Evolutionary conservation across 1,140 invertebrate genomes (phyloP).

Genomic region (Drosophila repletoides): DNA sequence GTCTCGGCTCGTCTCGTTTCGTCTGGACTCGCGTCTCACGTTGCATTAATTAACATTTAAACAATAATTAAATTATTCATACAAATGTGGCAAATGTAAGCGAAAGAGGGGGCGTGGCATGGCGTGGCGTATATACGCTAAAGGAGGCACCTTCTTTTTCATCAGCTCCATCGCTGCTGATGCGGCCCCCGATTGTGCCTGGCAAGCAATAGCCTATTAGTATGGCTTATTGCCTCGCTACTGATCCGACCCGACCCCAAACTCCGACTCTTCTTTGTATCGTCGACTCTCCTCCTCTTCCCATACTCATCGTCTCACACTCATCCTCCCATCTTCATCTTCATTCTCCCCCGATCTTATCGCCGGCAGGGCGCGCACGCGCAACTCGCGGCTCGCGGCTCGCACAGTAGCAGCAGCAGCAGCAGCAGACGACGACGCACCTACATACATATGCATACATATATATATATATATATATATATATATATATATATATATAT

Average conservation of each 20-base stretch:
- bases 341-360: conserved; percentile 51
- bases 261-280: not conserved
- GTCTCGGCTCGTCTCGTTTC: not conserved
- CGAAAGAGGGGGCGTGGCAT: conserved; percentile 6
- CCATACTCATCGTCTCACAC: not conserved
- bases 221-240: conserved; percentile 72
- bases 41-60: conserved; percentile 83
- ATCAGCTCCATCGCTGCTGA: conserved; percentile 6
- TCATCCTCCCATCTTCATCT: not conserved
- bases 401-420: conserved; percentile 30
- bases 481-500: conserved; percentile 22
- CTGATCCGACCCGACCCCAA: conserved; percentile 24
- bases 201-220: conserved; percentile 69
- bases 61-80: conserved; percentile 83
- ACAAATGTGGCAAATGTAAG: conserved; percentile 76
- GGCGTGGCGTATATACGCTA: not conserved
- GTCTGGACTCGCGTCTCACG: conserved; percentile 45
- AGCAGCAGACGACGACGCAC: conserved; percentile 21
- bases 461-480: conserved; percentile 5
- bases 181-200: conserved; percentile 30
- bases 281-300: not conserved
- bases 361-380: conserved; percentile 67
- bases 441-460: conserved; percentile 3
- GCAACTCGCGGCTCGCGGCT: conserved; percentile 50
- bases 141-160: conserved; percentile 34